Evolutionary conservation across 2,888 invertebrate species (phyloP).

Genomic region (Heteropelma amictum): DNA sequence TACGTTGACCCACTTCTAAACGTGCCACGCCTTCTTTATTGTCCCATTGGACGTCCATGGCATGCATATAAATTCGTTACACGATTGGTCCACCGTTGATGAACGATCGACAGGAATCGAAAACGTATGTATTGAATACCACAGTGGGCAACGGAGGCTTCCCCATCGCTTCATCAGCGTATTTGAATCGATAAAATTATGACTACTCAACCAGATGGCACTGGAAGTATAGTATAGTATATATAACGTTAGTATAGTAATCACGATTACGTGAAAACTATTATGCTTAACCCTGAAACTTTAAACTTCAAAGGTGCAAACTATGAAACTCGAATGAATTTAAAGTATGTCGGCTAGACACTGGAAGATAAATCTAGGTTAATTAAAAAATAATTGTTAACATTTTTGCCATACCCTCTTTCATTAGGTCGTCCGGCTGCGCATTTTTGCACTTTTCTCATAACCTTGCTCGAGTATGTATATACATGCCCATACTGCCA

Average conservation of each 20-base stretch:
- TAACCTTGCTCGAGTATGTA: no score
- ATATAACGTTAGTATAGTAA: no score
- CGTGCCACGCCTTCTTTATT: slow-evolving; percentile 34
- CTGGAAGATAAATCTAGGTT: no score
- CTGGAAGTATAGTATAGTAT: no score
- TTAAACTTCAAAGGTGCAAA: no score
- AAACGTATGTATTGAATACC: background rate
- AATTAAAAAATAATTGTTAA: no score
- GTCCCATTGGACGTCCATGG: slow-evolving; percentile 37
- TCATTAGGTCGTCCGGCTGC: background rate
- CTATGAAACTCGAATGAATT: no score
- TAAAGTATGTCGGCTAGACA: no score
- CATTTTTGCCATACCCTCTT: no score
- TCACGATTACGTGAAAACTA: no score
- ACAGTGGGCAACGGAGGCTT: background rate
- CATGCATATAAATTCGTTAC: slow-evolving; percentile 35
- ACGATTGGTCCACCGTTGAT: slow-evolving; percentile 18
- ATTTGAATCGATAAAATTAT: background rate
- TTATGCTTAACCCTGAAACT: no score
- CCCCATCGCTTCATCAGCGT: background rate
- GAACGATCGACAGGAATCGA: background rate
- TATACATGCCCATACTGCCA: background rate
- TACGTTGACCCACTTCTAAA: background rate
- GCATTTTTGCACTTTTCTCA: background rate
- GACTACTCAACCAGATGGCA: background rate